Evolutionary conservation across 30 jellyfish, hydroid and myxozoan species (phyloP), one percentile per base, ranked within the genome.

Genomic region (Chironex yamaguchii): DNA sequence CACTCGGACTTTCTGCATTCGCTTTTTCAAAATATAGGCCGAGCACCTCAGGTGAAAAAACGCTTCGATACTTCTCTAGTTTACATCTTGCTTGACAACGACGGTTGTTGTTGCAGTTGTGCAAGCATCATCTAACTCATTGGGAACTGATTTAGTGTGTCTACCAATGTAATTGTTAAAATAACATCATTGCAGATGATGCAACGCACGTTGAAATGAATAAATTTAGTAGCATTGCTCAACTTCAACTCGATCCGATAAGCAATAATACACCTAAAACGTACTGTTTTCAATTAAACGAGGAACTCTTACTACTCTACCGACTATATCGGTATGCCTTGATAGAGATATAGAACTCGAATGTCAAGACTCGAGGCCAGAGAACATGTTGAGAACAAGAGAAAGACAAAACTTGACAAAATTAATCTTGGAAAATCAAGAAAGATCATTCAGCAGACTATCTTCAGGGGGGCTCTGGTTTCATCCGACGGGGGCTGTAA

Each of bases 321-420:
- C 62, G 62, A 48, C n/a, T 48, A 48, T 48, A 48, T 48, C 62
- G n/a, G n/a, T 48, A 48, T 48, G 62, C n/a, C 62, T 48, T 48
- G 62, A 48, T 48, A 48, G 62, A 48, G 62, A 48, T 48, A 9
- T 48, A 48, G 62, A 48, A n/a, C 62, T 48, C 62, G 62, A 48
- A 48, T 48, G 62, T 48, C 62, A n/a, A 48, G 62, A n/a, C 12
- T 48, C 62, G n/a, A 48, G 62, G 62, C 62, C 62, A 48, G 62
- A 48, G 62, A n/a, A n/a, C 62, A 48, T 48, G 62, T 48, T 48
- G 12, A 48, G 62, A 48, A 48, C 62, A 48, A 48, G 62, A 48
- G 62, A 48, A 48, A 48, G 62, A 48, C n/a, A 48, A 48, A 48
- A 48, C n/a, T n/a, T n/a, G n/a, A n/a, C n/a, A n/a, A n/a, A n/a